A percentile compares a stretch with the other conserved stretches of the same genome.
These are phyloP conservation scores for Dendroctonus valens DNA, from an alignment of 1,140 invertebrate species.

Conservation along the genomic window DNA sequence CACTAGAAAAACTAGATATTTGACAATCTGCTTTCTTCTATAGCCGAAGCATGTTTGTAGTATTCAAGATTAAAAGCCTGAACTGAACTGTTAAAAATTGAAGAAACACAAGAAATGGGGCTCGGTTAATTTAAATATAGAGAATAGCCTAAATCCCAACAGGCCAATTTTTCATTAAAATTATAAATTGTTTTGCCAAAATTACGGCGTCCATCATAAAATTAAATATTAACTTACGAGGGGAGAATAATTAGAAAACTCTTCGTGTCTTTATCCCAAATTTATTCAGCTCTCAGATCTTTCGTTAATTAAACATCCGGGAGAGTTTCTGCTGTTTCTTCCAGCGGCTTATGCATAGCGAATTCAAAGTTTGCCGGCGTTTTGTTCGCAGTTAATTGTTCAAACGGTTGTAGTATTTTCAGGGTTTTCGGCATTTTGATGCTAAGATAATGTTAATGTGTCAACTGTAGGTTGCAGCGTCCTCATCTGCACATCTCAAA, in stretches of 20 bases:
- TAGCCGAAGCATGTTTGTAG: too few relatives aligned
- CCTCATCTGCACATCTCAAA: too few relatives aligned
- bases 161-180: constrained; percentile 46
- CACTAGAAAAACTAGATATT: too few relatives aligned
- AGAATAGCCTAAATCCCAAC: constrained; percentile 15
- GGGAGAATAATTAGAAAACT: constrained; percentile 48
- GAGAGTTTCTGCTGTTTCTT: constrained; percentile 19
- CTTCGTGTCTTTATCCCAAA: constrained; percentile 41
- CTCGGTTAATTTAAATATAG: too few relatives aligned
- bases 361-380: neutral
- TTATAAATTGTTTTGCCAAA: constrained; percentile 48
- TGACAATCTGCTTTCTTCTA: neutral
- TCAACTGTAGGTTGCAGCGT: too few relatives aligned
- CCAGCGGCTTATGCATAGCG: neutral
- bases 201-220: constrained; percentile 45
- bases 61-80: too few relatives aligned
- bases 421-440: too few relatives aligned
- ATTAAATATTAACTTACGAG: constrained; percentile 50
- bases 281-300: constrained; percentile 45
- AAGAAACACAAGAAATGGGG: too few relatives aligned
- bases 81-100: too few relatives aligned
- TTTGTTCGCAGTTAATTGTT: too few relatives aligned
- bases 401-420: too few relatives aligned
- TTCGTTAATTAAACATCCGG: constrained; percentile 48
- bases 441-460: too few relatives aligned